These are phyloP conservation scores for Proisotoma minuta DNA, from an alignment of 2,888 invertebrate species.

Conservation along the genomic window DNA sequence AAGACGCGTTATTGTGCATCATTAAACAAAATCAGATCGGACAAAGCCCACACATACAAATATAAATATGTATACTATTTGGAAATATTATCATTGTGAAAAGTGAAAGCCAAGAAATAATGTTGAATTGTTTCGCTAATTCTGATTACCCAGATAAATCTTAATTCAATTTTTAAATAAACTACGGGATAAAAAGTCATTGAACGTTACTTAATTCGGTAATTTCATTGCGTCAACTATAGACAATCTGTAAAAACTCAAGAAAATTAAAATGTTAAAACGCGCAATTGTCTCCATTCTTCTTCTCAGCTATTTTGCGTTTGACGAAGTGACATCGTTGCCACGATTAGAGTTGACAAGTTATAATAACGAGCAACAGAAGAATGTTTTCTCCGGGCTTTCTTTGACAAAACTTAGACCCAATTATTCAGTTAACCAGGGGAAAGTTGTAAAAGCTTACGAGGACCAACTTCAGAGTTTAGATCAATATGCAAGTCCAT, in stretches of 20 bases:
- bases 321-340: not conserved
- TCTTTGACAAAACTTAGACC: not conserved
- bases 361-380: not conserved
- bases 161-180: too few species aligned
- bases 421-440: not conserved
- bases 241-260: too few species aligned
- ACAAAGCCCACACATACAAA: not conserved
- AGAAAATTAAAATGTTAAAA: too few species aligned
- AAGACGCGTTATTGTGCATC: too few species aligned
- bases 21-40: conserved; percentile 2
- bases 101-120: not conserved
- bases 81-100: not conserved
- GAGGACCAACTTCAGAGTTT: conserved; percentile 5
- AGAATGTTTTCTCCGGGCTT: not conserved
- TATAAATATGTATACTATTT: not conserved
- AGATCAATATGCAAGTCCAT: not conserved
- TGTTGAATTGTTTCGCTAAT: too few species aligned
- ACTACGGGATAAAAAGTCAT: too few species aligned
- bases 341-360: not conserved
- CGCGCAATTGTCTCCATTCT: not conserved
- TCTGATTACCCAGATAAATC: too few species aligned
- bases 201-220: too few species aligned
- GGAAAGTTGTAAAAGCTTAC: not conserved
- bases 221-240: too few species aligned
- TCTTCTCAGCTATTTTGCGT: not conserved